Evolutionary conservation across 2,113 vertebrate genomes (phyloP).

Genomic region (Rhadina sibilatrix): DNA sequence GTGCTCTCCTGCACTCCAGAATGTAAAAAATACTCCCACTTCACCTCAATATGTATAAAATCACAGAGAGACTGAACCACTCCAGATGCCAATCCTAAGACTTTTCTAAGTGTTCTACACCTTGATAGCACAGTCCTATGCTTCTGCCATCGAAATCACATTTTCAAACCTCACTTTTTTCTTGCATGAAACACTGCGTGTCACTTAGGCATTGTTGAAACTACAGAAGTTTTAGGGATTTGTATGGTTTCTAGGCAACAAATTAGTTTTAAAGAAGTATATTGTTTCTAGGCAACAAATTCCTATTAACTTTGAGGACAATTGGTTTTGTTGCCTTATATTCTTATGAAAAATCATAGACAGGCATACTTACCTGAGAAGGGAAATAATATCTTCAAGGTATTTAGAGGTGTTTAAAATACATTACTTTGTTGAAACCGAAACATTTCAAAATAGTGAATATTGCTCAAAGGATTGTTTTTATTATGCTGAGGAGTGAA

Average conservation of each 20-base stretch:
- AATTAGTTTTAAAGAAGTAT: background rate
- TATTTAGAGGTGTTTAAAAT: background rate
- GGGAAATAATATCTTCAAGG: background rate
- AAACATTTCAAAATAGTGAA: background rate
- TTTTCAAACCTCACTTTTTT: background rate
- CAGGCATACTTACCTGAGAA: background rate
- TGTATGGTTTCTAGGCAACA: background rate
- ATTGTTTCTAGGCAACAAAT: background rate
- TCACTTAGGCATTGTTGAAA: background rate
- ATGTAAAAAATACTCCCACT: background rate
- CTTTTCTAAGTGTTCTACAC: background rate
- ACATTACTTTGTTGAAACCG: background rate
- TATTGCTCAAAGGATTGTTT: background rate
- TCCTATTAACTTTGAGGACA: background rate
- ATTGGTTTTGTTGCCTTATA: background rate
- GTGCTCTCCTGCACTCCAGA: background rate
- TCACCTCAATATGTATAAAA: background rate
- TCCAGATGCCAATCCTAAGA: background rate
- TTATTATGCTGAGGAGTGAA: background rate
- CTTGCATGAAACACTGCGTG: background rate
- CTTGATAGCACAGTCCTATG: no score
- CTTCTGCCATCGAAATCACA: background rate
- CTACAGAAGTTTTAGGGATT: background rate
- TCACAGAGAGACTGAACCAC: background rate
- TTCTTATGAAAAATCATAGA: background rate